Base-by-base conservation (phyloP, 2,888 invertebrate species). In the Apamea crenata region DNA sequence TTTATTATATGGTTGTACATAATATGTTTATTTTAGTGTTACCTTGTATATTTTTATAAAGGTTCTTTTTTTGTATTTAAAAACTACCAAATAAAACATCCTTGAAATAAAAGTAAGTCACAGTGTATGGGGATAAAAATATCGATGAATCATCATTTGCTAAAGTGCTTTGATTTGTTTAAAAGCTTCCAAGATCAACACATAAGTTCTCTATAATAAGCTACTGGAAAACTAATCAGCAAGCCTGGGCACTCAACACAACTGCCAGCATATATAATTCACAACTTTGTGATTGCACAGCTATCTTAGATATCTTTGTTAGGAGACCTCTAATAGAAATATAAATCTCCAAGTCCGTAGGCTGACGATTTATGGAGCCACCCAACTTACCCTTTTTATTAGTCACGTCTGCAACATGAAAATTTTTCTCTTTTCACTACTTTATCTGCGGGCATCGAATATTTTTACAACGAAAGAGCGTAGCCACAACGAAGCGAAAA, bases 351-450 rank as follows among this genome's bases (percentile, higher is more conserved):
- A 91, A 92, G 90, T 91, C 92, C 89, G 91, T 90, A 92, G 91
- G 90, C 91, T 87, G 89, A 90, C 92, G 92, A 95, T 95, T 95
- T 95, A 96, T 95, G 91, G 93, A 93, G 92, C 91, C 89, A 91
- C 91, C 93, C 91, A 87, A 91, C 92, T 93, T 93, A 92, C 94
- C 94, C 93, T 94, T 95, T 95, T 95, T 95, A 95, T 94, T 94
- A 95, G 94, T 95, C 95, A 95, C 95, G 95, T 95, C 93, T 94
- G 91, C 90, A 92, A 93, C 93, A 94, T 94, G 93, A 94, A 91
- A 90, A 88, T 93, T 92, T 92, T 90, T 90, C 90, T 87, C 87
- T 90, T 88, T 87, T 90, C 87, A 90, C 89, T 90, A 86, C 89
- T 91, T 91, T 92, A 91, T 92, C 89, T 87, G 87, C 86, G 86